Evolutionary conservation across 2,113 vertebrate genomes (phyloP).

Genomic region (Nesogale talazaci): DNA sequence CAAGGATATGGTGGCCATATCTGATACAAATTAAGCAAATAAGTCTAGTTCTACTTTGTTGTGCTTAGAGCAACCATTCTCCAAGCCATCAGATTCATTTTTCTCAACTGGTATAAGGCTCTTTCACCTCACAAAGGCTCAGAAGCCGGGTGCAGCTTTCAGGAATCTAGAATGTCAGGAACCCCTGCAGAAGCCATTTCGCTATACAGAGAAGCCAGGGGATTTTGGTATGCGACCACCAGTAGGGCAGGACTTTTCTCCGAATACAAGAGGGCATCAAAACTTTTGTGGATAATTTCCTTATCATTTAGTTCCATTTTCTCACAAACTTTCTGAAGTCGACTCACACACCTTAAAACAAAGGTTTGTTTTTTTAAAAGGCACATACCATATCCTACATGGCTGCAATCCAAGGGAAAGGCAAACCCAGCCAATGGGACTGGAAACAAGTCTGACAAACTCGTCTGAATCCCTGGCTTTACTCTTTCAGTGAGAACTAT

Average conservation of each 20-base stretch:
- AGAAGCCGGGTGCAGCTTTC: neutral
- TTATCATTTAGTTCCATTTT: too few species aligned
- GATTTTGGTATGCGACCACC: neutral
- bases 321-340: neutral
- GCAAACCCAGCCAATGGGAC: neutral
- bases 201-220: neutral
- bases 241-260: neutral
- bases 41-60: neutral
- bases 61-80: neutral
- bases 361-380: neutral
- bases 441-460: neutral
- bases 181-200: neutral
- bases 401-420: neutral
- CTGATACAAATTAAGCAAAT: constrained; percentile 3
- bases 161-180: neutral
- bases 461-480: neutral
- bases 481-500: constrained; percentile 1
- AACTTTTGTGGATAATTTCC: too few species aligned
- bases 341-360: constrained; percentile 16
- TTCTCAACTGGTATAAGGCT: neutral
- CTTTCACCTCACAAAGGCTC: constrained; percentile 19
- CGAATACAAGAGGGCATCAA: too few species aligned
- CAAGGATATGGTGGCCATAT: neutral
- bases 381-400: neutral
- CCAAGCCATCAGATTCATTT: neutral